Base-by-base conservation (phyloP, 2,888 invertebrate species). In the Lingula anatina region DNA sequence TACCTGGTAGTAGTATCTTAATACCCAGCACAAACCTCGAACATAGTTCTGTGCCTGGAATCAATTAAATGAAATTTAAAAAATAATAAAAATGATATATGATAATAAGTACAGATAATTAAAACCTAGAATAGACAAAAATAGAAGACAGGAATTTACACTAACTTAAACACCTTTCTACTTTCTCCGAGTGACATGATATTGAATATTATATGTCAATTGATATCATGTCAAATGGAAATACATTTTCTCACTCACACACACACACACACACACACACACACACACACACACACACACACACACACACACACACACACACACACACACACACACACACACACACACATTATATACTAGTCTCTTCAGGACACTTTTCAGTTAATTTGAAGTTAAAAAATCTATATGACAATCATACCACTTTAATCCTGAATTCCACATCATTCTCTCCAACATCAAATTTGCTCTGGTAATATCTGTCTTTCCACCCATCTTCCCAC, bases 401-500 rank as follows among this genome's bases (percentile, higher is more conserved):
- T n/a, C n/a, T n/a, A n/a, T n/a, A n/a, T n/a, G n/a, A 31, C 31
- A 12, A 9, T 12, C 31, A 31, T 59, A 75, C 76, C 37, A 99
- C 95, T 64, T 87, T 86, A 74, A 89, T 86, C 61, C 96, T 84
- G 78, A 97, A 97, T 66, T 86, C 88, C 1, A 66, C 40, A 53
- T 80, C 79, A 25, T 76, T 65, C 5, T 59, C 55, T 12, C 70
- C 76, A 1, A 79, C 75, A 53, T 74, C 72, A 65, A 81, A 81
- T 62, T 79, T 79, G 39, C 61, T 66, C 79, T 92, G 90, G 73
- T 97, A 97, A 80, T 99, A 99, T 35, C 99, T 83, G 75, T 95
- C 93, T 78, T 97, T 97, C 82, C 95, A 99, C 1, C 99, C 99
- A 62, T 89, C 89, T 79, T 99, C 96, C 90, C 93, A 80, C 40